Base-by-base conservation (phyloP, 1,140 invertebrate genomes). In the Drosophila truncata region DNA sequence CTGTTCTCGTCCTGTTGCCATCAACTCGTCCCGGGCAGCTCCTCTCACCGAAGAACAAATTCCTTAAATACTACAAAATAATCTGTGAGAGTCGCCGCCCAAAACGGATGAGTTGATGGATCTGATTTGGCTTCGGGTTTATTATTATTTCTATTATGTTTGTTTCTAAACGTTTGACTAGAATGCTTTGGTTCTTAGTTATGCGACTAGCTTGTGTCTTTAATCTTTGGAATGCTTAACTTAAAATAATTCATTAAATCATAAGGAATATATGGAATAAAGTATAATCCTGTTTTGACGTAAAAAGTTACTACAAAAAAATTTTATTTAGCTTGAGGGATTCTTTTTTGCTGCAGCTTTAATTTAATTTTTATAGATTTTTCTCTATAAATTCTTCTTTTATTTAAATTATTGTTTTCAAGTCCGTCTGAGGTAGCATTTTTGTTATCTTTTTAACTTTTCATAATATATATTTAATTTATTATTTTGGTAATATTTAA, bases 391-490 rank as follows among this genome's bases (percentile, higher is more conserved):
- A 83, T 87, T 85, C 63, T 54, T 16, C 78, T 90, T 74, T 88
- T 79, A 88, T 76, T 88, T 90, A 90, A 87, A 90, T 90, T 90
- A 90, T 90, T 90, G 85, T 90, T 82, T 90, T 90, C 85, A 90
- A 90, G 85, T 90, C 85, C 85, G 85, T 90, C 85, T 91, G 88
- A 91, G 88, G 88, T 91, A 91, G 88, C 84, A 85, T 77, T 86
- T 82, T 60, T 78, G 59, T 76, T 64, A 79, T 80, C 42, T 49
- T 81, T 66, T 65, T 77, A 74, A 47, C 70, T 33, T 47, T 78
- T 62, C 37, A 64, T 66, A 57, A 69, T 66, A 42, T 61, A 60
- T 82, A 64, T 44, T 73, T 81, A 67, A 73, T 82, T 37, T 66
- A 69, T 72, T 75, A 67, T 78, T 50, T 41, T 61, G 57, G 37